Conservation (phyloP, 2,113 vertebrate species). For the Python bivittatus region DNA sequence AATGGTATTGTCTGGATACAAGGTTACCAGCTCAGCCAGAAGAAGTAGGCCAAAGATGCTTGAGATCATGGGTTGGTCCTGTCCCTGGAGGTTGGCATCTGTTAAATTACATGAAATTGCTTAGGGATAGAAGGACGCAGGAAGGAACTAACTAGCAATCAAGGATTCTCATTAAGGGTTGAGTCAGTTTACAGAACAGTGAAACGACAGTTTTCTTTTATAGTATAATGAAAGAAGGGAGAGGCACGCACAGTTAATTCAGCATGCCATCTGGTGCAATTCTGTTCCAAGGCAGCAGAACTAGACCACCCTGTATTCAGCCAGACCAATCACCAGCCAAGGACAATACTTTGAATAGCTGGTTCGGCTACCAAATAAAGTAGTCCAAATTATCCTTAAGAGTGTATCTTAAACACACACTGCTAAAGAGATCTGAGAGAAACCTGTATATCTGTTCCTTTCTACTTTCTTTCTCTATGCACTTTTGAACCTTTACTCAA, state of each 20-base stretch:
- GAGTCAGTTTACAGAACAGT: slow-evolving; percentile 30
- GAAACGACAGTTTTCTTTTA: slow-evolving; percentile 22
- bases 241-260: neutral
- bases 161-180: slow-evolving; percentile 36
- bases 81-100: slow-evolving; percentile 33
- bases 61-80: slow-evolving; percentile 31
- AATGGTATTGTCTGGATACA: neutral
- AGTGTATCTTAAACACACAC: neutral
- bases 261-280: neutral
- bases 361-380: slow-evolving; percentile 11
- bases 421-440: neutral
- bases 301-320: neutral
- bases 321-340: slow-evolving; percentile 18
- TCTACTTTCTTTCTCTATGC: neutral
- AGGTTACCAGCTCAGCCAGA: neutral
- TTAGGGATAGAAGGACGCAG: slow-evolving; percentile 27
- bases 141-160: slow-evolving; percentile 19
- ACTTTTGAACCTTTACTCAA: neutral
- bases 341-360: slow-evolving; percentile 18
- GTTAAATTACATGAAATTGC: slow-evolving; percentile 33
- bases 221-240: slow-evolving; percentile 21
- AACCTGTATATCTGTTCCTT: neutral
- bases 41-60: slow-evolving; percentile 24
- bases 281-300: neutral
- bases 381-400: slow-evolving; percentile 8